These are phyloP conservation scores for Baccha elongata DNA, from an alignment of 2,888 invertebrate genomes.

Conservation along the genomic window DNA sequence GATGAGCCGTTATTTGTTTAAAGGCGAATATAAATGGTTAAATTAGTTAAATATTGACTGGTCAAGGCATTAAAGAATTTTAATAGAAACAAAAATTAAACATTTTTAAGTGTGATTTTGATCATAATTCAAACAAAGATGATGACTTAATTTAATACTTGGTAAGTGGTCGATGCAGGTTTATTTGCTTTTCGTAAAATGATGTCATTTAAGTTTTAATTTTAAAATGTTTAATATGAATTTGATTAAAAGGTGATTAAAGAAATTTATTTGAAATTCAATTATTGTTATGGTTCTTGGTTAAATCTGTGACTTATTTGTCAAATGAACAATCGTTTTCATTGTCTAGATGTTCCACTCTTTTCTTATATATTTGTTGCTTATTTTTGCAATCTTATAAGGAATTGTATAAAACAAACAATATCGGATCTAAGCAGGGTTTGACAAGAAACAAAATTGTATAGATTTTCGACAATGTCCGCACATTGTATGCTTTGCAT, in stretches of 20 bases:
- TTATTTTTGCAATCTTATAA: too few species aligned
- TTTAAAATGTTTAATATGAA: neutral
- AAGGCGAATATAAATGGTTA: slow-evolving; percentile 41
- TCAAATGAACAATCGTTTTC: too few species aligned
- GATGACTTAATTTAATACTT: slow-evolving; percentile 22
- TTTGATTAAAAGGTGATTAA: neutral
- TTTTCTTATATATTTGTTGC: too few species aligned
- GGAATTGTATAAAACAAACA: too few species aligned
- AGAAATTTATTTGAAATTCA: too few species aligned
- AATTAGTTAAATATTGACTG: slow-evolving; percentile 43
- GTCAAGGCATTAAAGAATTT: slow-evolving; percentile 12
- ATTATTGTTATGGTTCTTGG: too few species aligned
- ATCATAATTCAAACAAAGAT: neutral
- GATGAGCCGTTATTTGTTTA: slow-evolving; percentile 29
- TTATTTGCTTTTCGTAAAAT: neutral
- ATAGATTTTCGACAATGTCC: too few species aligned
- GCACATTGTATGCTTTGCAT: too few species aligned
- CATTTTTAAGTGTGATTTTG: neutral
- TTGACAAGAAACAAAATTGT: too few species aligned
- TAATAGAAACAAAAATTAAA: neutral
- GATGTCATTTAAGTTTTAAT: slow-evolving; percentile 9
- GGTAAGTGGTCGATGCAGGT: neutral
- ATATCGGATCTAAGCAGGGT: too few species aligned
- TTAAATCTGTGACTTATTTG: too few species aligned
- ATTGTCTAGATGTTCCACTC: too few species aligned